A percentile compares a stretch with the other conserved stretches of the same genome.
Evolutionary conservation across 2,113 vertebrate genomes (phyloP).

Genomic region (Pao palembangensis): DNA sequence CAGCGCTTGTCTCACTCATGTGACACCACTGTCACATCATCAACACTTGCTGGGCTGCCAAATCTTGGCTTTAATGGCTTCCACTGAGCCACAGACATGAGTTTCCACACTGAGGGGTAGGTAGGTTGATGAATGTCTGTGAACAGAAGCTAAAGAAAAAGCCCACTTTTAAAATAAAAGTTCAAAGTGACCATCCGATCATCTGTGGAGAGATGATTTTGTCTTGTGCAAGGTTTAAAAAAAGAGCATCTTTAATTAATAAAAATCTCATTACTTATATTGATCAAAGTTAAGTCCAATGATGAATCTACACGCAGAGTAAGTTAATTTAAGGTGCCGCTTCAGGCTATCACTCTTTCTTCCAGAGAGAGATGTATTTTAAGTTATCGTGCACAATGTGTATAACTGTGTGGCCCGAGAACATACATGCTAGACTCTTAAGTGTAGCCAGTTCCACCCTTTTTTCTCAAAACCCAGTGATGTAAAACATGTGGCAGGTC

Average conservation of each 20-base stretch:
- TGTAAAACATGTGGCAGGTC: conserved; percentile 60
- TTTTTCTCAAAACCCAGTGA: conserved; percentile 33
- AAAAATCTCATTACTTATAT: too few relatives aligned
- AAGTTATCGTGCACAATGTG: neutral
- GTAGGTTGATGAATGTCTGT: neutral
- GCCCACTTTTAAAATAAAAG: too few relatives aligned
- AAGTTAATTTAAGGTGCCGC: too few relatives aligned
- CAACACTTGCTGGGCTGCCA: conserved; percentile 26
- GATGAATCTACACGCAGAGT: too few relatives aligned
- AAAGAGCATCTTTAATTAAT: too few relatives aligned
- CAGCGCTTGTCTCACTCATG: too few relatives aligned
- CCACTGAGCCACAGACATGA: conserved; percentile 12
- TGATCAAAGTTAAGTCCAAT: too few relatives aligned
- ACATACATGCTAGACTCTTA: conserved; percentile 20
- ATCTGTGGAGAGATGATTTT: too few relatives aligned
- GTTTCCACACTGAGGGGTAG: conserved; percentile 10
- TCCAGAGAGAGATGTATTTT: too few relatives aligned
- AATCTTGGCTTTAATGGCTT: conserved; percentile 26
- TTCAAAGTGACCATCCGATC: too few relatives aligned
- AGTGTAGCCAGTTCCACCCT: conserved; percentile 25
- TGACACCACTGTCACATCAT: neutral
- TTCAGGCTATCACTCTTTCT: too few relatives aligned
- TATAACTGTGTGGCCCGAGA: conserved; percentile 4
- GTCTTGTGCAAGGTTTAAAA: neutral
- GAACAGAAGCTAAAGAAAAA: too few relatives aligned